Evolutionary conservation across 2,888 invertebrate genomes (phyloP), one percentile per base, ranked within the genome.

Genomic region (Pandemis corylana): DNA sequence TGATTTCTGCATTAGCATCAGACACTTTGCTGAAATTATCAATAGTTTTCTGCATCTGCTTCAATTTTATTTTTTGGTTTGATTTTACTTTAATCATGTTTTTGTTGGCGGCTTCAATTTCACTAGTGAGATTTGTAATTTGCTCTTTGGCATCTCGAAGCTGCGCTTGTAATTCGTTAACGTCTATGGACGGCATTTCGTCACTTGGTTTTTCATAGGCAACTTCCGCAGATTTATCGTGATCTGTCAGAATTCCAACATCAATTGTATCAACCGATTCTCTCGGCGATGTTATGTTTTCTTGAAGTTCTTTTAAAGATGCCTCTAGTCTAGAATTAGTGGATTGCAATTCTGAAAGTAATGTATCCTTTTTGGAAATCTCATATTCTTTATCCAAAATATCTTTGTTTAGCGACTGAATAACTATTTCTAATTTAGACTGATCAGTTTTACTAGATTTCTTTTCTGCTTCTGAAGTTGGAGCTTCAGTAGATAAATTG

Each of bases 61-160:
- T 97, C 64, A 96, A 87, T 91, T 97, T 97, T 73, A 95, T 90
- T 86, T 96, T 97, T 82, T 96, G 96, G 79, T 95, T 95, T 2
- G 96, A 96, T 87, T 97, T 97, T 9, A 96, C 94, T 90, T 97
- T 97, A 67, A 97, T 96, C 95, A 96, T 96, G 83, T 95, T 96
- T 85, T 97, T 97, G 84, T 97, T 97, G 46, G 96, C 95, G 71
- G 96, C 96, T 76, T 97, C 97, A 68, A 97, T 90, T 84, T 97
- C 97, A 79, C 96, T 95, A 76, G 96, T 96, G 5, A 97, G 90
- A 83, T 95, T 94, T 36, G 78, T 78, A 77, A 94, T 93, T 83
- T 94, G 94, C 41, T 90, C 86, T 69, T 91, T 84, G 62, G 95
- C 94, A 64, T 84, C 81, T 78, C 88, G 90, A 42, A 96, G 87